A percentile compares a stretch with the other conserved stretches of the same genome.
These are phyloP conservation scores for Microlaimidae sp. DNA, from an alignment of 2,888 invertebrate genomes.

Conservation along the genomic window DNA sequence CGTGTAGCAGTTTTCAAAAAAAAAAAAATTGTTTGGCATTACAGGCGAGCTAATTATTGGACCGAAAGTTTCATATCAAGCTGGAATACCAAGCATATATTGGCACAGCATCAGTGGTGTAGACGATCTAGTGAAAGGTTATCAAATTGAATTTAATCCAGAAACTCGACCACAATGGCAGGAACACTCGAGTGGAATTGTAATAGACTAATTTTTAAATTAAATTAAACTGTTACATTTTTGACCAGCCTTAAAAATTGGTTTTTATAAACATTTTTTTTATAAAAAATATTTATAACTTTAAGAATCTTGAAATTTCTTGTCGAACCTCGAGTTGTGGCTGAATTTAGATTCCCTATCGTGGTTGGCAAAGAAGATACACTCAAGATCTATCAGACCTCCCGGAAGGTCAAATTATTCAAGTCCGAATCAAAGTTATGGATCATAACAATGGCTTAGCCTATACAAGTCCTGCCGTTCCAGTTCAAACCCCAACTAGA, in stretches of 20 bases:
- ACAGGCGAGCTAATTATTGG: conserved; percentile 31
- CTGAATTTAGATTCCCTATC: conserved; percentile 19
- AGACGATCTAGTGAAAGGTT: conserved; percentile 27
- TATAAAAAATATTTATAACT: no score
- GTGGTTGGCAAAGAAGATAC: conserved; percentile 33
- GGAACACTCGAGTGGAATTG: not conserved
- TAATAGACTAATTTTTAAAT: no score
- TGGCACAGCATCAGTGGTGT: conserved; percentile 28
- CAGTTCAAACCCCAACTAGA: conserved; percentile 21
- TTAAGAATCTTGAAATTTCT: no score
- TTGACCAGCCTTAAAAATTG: no score
- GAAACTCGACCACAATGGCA: not conserved
- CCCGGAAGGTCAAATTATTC: conserved; percentile 26
- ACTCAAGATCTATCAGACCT: conserved; percentile 26
- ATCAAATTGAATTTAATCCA: conserved; percentile 27
- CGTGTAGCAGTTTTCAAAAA: no score
- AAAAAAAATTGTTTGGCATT: no score
- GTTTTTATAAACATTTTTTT: no score
- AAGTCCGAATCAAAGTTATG: conserved; percentile 18
- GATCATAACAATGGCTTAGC: conserved; percentile 27
- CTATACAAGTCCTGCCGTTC: conserved; percentile 28
- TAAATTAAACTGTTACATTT: no score
- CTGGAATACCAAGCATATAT: conserved; percentile 26
- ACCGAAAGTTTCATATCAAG: conserved; percentile 25
- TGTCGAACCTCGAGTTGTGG: no score